Evolutionary conservation across 1,140 invertebrate genomes (phyloP), one percentile per base, ranked within the genome.

Genomic region (Aphaenogaster ashmeadi): DNA sequence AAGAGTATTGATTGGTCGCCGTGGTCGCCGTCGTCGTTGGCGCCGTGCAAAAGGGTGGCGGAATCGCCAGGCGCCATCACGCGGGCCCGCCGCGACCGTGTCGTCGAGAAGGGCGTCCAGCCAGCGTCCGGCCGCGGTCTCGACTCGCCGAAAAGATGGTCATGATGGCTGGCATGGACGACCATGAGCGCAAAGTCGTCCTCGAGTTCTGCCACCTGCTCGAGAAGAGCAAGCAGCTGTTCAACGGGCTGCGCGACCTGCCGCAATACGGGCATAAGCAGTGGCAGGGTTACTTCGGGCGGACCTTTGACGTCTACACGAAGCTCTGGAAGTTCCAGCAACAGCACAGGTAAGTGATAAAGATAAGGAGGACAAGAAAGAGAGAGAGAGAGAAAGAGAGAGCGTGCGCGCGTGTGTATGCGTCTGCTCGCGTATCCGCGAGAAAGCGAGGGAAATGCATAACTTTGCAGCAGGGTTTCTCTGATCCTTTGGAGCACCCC

Each of bases 241-340:
- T 99, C 95, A 99, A 99, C 96, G 98, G 99, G 88, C 96, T 99
- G 91, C 97, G 98, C 94, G 99, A 99, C 96, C 96, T 99, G 90
- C 99, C 99, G 58, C 98, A 99, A 95, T 99, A 99, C 96, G 99
- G 99, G 11, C 98, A 99, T 95, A 99, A 99, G 95, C 98, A 99
- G 95, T 99, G 99, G 99, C 99, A 99, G 96, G 98, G 98, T 8
- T 99, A 99, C 95, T 99, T 99, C 96, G 98, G 98, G 9, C 97
- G 98, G 86, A 99, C 99, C 71, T 99, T 99, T 96, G 99, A 99
- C 96, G 98, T 99, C 75, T 99, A 99, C 96, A 99, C 99, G 47
- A 99, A 99, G 96, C 96, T 99, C 64, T 99, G 99, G 99, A 99
- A 99, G 95, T 99, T 99, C 95, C 99, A 99, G 95, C 99, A 99